Evolutionary conservation across 2,113 vertebrate species (phyloP).

Genomic region (Labeo rohita): DNA sequence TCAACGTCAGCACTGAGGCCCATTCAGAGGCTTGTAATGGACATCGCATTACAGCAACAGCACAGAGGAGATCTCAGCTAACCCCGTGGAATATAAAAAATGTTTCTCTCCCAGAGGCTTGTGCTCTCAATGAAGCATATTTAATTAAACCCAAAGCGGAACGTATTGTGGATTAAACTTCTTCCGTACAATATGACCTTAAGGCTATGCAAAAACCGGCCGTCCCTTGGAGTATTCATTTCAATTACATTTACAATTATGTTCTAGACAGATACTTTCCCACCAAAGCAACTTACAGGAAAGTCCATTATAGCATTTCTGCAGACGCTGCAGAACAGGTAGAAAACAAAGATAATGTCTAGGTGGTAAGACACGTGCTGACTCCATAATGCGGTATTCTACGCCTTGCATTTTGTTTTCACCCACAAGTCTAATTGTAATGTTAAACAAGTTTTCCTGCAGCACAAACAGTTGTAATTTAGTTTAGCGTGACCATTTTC

Average conservation of each 20-base stretch:
- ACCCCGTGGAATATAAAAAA: conserved; percentile 1
- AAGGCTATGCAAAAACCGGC: conserved; percentile 18
- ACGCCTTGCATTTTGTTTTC: not conserved
- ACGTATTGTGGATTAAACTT: conserved; percentile 10
- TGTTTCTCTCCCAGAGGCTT: conserved; percentile 11
- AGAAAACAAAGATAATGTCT: conserved; percentile 31
- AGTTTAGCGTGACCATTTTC: not conserved
- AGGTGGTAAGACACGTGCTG: conserved; percentile 10
- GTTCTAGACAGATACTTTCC: conserved; percentile 27
- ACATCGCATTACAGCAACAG: not conserved
- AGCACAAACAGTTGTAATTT: not conserved
- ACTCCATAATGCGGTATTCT: not conserved
- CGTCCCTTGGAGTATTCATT: conserved; percentile 29
- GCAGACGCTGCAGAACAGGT: conserved; percentile 18
- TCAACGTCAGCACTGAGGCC: not conserved
- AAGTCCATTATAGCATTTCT: conserved; percentile 25
- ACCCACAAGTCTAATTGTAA: conserved; percentile 16
- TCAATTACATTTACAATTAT: conserved; percentile 34
- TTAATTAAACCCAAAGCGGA: conserved; percentile 28
- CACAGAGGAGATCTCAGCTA: not conserved
- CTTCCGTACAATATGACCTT: conserved; percentile 22
- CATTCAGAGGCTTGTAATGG: not conserved
- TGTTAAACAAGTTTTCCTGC: not conserved
- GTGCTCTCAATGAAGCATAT: conserved; percentile 24
- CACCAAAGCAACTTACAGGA: conserved; percentile 31